Evolutionary conservation across 1,140 invertebrate genomes (phyloP), one percentile per base, ranked within the genome.

Genomic region (Musca vetustissima): DNA sequence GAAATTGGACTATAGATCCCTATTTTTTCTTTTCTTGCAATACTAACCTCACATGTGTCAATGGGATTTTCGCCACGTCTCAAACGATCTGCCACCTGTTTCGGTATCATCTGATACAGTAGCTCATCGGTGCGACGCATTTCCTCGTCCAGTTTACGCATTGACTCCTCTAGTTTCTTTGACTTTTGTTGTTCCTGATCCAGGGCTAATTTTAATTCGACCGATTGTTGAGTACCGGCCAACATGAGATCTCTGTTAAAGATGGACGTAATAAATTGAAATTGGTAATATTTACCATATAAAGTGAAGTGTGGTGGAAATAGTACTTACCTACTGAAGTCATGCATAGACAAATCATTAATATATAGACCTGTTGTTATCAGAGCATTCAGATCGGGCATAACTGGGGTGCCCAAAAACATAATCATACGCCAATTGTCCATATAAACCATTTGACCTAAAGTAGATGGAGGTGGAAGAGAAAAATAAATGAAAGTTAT

Each of bases 391-490:
- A 98, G 83, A 81, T 96, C 94, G 0, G 93, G 92, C 93, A 98
- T 96, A 69, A 98, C 93, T 0, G 97, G 97, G 0, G 95, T 98
- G 15, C 93, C 96, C 21, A 98, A 85, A 80, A 97, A 98, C 87
- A 98, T 93, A 84, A 98, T 96, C 89, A 95, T 93, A 71, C 93
- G 89, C 97, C 96, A 98, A 75, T 97, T 95, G 69, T 95, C 92
- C 93, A 98, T 97, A 80, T 95, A 97, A 75, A 98, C 92, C 96
- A 99, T 98, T 88, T 98, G 96, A 74, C 96, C 95, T 93, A 76
- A 75, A 85, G 67, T 67, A 25, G 8, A 28, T 59, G 67, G 28
- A 55, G 22, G 1, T 32, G 32, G 8, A 49, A 64, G 21, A n/a
- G 3, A 64, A 24, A 49, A 7, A 47, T 22, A 32, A 28, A 4